Conservation (phyloP, 2,113 vertebrate species). For the Corythornis madagascariensis region DNA sequence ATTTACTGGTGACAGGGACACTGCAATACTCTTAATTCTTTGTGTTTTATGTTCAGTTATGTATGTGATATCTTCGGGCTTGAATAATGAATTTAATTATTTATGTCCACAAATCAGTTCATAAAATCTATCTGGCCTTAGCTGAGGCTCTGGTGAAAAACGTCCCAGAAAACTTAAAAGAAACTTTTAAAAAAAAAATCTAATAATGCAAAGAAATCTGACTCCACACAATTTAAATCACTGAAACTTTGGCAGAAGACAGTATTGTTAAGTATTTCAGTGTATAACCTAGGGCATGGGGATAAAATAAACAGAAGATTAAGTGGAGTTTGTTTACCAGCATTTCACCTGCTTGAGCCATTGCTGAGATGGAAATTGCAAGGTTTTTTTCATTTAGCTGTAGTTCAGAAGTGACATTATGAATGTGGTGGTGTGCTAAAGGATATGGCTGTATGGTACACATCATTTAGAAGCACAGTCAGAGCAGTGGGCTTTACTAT, state of each 20-base stretch:
- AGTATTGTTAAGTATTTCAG: neutral
- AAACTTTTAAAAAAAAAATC: neutral
- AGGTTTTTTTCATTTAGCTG: neutral
- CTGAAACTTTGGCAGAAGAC: neutral
- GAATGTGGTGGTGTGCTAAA: neutral
- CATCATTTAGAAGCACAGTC: neutral
- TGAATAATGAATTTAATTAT: neutral
- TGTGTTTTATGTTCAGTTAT: neutral
- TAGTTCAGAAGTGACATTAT: rapidly evolving
- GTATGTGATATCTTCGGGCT: neutral
- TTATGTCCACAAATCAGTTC: neutral
- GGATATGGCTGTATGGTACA: neutral
- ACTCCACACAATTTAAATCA: neutral
- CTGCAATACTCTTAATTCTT: neutral
- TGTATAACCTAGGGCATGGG: neutral
- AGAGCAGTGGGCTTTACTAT: neutral
- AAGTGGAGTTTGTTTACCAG: neutral
- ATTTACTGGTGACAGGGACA: neutral
- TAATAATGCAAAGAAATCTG: neutral
- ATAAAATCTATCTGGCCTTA: neutral
- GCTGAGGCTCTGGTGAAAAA: neutral
- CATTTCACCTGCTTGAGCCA: neutral
- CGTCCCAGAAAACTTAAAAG: neutral
- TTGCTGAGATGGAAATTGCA: neutral
- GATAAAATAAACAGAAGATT: neutral